These are phyloP conservation scores for Anas platyrhynchos DNA, from an alignment of 2,113 vertebrate genomes.

Conservation along the genomic window DNA sequence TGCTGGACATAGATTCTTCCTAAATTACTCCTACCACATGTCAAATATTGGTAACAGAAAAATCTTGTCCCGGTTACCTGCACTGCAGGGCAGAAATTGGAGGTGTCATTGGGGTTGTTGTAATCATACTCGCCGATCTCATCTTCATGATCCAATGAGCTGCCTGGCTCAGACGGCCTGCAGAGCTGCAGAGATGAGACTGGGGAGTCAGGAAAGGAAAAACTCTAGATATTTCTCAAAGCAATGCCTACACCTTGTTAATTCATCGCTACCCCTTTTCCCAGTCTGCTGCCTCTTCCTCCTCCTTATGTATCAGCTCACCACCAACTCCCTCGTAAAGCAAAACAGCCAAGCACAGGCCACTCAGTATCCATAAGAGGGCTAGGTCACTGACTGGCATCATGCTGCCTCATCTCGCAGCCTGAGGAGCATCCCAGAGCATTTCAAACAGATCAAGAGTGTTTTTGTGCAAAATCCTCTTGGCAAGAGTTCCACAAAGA, in stretches of 20 bases:
- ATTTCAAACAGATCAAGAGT: background rate
- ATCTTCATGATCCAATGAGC: constrained; percentile 76
- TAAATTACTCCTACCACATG: background rate
- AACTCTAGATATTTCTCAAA: background rate
- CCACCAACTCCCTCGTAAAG: background rate
- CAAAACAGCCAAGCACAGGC: background rate
- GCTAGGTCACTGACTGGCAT: background rate
- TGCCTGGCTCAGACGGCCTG: constrained; percentile 11
- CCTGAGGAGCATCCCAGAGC: background rate
- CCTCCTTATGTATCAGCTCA: background rate
- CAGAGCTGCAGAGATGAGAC: constrained; percentile 71
- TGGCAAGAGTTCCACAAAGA: background rate
- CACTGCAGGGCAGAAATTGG: constrained; percentile 90
- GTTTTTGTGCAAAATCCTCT: background rate
- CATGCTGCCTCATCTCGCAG: fast-evolving
- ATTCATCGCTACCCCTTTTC: background rate
- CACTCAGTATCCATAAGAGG: fast-evolving
- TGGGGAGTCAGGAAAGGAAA: background rate
- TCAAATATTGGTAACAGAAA: background rate
- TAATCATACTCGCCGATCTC: constrained; percentile 90
- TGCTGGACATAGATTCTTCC: background rate
- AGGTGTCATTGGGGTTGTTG: constrained; percentile 90
- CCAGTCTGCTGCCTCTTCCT: background rate
- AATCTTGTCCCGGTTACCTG: constrained; percentile 74
- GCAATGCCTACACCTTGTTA: background rate